Conservation (phyloP, 2,113 vertebrate genomes). For the Henicopernis longicauda region DNA sequence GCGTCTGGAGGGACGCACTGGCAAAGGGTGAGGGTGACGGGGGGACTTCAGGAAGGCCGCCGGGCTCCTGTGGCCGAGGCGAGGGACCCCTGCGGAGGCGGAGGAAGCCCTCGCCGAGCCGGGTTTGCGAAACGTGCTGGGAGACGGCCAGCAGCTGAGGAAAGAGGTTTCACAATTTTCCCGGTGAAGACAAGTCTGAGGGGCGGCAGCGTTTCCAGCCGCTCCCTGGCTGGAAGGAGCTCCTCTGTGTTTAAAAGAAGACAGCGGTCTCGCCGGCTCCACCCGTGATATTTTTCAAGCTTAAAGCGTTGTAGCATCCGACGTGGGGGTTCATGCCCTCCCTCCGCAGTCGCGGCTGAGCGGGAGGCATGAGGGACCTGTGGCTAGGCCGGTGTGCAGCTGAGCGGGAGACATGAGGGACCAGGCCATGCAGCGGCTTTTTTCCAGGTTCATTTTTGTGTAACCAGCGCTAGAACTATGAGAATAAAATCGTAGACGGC, state of each 20-base stretch:
- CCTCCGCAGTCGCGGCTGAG: not conserved
- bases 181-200: not conserved
- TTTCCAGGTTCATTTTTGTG: not conserved
- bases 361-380: not conserved
- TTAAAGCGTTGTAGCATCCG: not conserved
- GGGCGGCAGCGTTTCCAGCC: not conserved
- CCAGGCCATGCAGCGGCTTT: not conserved
- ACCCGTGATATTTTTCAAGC: not conserved
- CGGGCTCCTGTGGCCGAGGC: not conserved
- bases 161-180: not conserved
- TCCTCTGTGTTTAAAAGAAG: not conserved
- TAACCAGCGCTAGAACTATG: not conserved
- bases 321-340: rapidly evolving
- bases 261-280: not conserved
- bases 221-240: not conserved
- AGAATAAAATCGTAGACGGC: not conserved
- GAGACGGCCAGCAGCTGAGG: not conserved
- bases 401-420: not conserved
- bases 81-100: rapidly evolving
- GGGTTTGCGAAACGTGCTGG: not conserved
- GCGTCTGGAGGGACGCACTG: not conserved
- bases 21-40: not conserved
- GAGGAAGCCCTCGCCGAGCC: not conserved
- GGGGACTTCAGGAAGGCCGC: not conserved
- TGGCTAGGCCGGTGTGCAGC: too few relatives aligned